Evolutionary conservation across 2,888 invertebrate genomes (phyloP).

Genomic region (Phorcus lineatus): DNA sequence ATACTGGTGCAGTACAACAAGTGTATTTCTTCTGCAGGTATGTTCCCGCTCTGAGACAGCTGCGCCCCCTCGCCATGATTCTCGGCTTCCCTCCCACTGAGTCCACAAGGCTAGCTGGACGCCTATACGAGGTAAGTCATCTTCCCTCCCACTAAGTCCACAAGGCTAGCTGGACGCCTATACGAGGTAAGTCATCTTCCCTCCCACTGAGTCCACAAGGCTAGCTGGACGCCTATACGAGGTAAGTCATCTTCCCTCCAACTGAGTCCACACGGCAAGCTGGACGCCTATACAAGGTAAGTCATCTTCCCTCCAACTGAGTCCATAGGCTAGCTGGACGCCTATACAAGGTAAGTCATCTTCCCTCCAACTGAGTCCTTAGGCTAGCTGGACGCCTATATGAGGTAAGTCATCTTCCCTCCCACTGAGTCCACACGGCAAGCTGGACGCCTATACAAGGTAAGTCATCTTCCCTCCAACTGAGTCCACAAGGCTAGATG

Average conservation of each 20-base stretch:
- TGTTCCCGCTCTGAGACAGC: conserved; percentile 85
- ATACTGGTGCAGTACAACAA: too few relatives aligned
- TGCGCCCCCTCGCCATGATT: conserved; percentile 86
- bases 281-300: conserved; percentile 79
- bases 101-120: conserved; percentile 78
- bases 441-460: too few relatives aligned
- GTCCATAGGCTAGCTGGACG: background rate
- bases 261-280: conserved; percentile 76
- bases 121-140: conserved; percentile 78
- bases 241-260: conserved; percentile 42
- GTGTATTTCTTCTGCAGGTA: conserved; percentile 64
- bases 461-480: too few relatives aligned
- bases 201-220: conserved; percentile 51
- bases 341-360: too few relatives aligned
- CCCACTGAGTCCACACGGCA: too few relatives aligned
- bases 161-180: conserved; percentile 80
- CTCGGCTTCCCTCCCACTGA: conserved; percentile 79
- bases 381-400: too few relatives aligned
- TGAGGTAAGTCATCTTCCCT: too few relatives aligned
- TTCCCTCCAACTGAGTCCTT: too few relatives aligned
- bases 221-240: conserved; percentile 80
- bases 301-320: background rate
- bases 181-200: conserved; percentile 55
- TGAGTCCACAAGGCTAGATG: too few relatives aligned
- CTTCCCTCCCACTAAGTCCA: background rate